Evolutionary conservation across 2,113 vertebrate species (phyloP), one percentile per base, ranked within the genome.

Genomic region (Sinocyclocheilus rhinocerous): DNA sequence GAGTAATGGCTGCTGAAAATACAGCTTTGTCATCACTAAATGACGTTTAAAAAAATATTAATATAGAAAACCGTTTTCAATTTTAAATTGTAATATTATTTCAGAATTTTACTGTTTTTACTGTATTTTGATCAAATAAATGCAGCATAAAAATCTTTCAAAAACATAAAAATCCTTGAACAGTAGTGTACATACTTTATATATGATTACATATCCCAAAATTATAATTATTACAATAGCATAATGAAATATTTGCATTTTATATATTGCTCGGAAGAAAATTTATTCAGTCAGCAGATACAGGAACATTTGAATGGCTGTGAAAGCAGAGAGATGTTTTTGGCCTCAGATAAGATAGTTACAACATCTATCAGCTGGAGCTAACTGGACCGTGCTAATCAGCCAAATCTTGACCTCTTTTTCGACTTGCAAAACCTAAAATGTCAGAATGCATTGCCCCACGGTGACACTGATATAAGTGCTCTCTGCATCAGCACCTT

Each of bases 401-500:
- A 50, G 11, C n/a, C 70, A 73, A 48, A 48, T 11, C 39, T 48
- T 70, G 67, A 39, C 52, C 18, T 81, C 39, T 13, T 69, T 8
- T 50, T 33, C 26, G 24, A 26, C 20, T 36, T 11, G 10, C 45
- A 26, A 70, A 70, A 83, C 48, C 48, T 33, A 57, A 70, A 36
- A 70, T 72, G 65, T 83, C 81, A 55, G 45, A 36, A 36, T 18
- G 65, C 5, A n/a, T 83, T 83, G 48, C 11, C 33, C 24, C 24
- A 26, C 18, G 1, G 45, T 57, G 65, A 72, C 48, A 16, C 45
- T 55, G 48, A 83, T 69, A 70, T 55, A 83, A 83, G 26, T 55
- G 45, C 65, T n/a, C 8, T 42, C 29, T 29, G 69, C 36, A 26
- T 80, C 84, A 80, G 84, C 61, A 50, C 52, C 55, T 63, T 76